Evolutionary conservation across 2,888 invertebrate species (phyloP).

Genomic region (Noctua janthina): DNA sequence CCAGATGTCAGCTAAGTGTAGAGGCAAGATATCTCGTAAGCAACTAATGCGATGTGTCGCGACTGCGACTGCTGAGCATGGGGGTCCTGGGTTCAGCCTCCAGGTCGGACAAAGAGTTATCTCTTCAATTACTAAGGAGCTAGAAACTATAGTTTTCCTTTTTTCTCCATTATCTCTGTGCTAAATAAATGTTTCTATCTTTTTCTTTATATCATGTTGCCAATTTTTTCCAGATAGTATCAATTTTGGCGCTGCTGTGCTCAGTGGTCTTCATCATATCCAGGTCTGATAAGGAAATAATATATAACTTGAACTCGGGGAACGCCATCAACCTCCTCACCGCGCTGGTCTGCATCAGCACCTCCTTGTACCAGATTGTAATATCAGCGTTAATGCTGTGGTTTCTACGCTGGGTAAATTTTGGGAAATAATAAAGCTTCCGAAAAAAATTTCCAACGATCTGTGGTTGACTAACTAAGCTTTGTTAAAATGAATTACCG

Average conservation of each 20-base stretch:
- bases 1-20: too few relatives aligned
- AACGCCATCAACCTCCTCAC: slow-evolving; percentile 73
- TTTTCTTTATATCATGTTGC: background rate
- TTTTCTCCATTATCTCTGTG: background rate
- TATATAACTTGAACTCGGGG: slow-evolving; percentile 66
- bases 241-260: slow-evolving; percentile 63
- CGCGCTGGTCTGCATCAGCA: slow-evolving; percentile 68
- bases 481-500: too few relatives aligned
- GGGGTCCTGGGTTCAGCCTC: background rate
- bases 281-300: slow-evolving; percentile 12
- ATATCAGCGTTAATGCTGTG: slow-evolving; percentile 74
- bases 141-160: background rate
- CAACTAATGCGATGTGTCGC: background rate
- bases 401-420: slow-evolving; percentile 60
- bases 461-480: too few relatives aligned
- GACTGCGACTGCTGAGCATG: too few relatives aligned
- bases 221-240: slow-evolving; percentile 68
- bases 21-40: background rate
- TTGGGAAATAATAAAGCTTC: too few relatives aligned
- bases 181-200: background rate
- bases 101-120: background rate
- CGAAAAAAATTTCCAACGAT: too few relatives aligned
- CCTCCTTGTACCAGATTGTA: slow-evolving; percentile 77
- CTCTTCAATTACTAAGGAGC: too few relatives aligned
- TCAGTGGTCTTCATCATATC: slow-evolving; percentile 50